These are phyloP conservation scores for Miltochrista miniata DNA, from an alignment of 2,888 invertebrate genomes.

Conservation along the genomic window DNA sequence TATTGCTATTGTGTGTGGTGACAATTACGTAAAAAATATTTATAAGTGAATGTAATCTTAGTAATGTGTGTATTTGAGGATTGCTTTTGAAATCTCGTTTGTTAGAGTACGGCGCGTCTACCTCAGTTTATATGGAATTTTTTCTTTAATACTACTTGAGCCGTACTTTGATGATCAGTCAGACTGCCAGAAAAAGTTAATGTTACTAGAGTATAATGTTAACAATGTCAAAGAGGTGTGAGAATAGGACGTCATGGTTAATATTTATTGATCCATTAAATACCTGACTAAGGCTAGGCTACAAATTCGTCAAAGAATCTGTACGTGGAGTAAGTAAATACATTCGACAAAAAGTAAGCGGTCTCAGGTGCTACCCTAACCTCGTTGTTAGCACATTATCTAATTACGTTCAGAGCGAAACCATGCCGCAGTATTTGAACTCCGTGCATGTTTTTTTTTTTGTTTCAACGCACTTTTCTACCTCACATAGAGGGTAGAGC, in stretches of 20 bases:
- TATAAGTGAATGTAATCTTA: too few species aligned
- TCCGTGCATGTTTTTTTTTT: conserved; percentile 21
- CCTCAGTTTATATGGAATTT: too few species aligned
- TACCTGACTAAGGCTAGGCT: neutral
- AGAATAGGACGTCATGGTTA: neutral
- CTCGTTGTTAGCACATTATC: conserved; percentile 48
- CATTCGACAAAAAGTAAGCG: conserved; percentile 26
- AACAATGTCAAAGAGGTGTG: too few species aligned
- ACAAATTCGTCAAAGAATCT: neutral
- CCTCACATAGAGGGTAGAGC: conserved; percentile 14
- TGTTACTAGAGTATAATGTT: too few species aligned
- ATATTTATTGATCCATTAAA: neutral
- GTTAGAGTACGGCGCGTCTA: too few species aligned
- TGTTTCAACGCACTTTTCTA: conserved; percentile 20
- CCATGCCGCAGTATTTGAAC: conserved; percentile 30
- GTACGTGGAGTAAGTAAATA: conserved; percentile 4
- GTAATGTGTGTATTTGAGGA: too few species aligned
- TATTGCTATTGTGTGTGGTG: too few species aligned
- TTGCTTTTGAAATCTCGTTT: too few species aligned
- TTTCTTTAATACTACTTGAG: too few species aligned
- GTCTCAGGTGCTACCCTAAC: conserved; percentile 40
- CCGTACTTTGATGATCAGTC: too few species aligned
- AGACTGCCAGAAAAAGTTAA: too few species aligned
- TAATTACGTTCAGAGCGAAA: conserved; percentile 39
- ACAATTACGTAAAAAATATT: too few species aligned